A percentile compares a stretch with the other conserved stretches of the same genome.
These are phyloP conservation scores for Plebejus argus DNA, from an alignment of 2,888 invertebrate genomes.

Conservation along the genomic window DNA sequence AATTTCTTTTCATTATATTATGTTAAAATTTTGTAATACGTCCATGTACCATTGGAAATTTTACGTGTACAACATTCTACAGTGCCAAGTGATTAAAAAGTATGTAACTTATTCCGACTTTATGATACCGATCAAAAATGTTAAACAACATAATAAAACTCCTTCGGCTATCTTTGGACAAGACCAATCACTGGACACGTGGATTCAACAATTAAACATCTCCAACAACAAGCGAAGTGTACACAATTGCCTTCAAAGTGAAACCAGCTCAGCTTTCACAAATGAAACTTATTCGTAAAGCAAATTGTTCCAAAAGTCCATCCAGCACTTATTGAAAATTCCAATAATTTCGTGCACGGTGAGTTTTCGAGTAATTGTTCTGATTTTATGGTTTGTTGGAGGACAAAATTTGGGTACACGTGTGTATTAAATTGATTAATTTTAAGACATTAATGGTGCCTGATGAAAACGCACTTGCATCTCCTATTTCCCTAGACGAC, in stretches of 20 bases:
- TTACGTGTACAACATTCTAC: too few species aligned
- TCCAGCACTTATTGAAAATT: constrained; percentile 2
- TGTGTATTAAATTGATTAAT: too few species aligned
- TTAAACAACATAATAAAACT: too few species aligned
- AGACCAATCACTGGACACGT: neutral
- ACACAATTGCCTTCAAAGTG: neutral
- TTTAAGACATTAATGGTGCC: too few species aligned
- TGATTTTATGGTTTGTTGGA: neutral
- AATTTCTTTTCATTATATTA: too few species aligned
- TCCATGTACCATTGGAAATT: too few species aligned
- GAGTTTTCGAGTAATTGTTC: neutral
- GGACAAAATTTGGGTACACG: neutral
- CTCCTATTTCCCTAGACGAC: too few species aligned
- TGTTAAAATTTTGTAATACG: too few species aligned
- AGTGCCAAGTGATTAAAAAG: too few species aligned
- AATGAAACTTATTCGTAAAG: neutral
- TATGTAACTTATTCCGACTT: too few species aligned
- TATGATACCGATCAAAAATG: too few species aligned
- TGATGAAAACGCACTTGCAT: too few species aligned
- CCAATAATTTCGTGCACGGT: neutral
- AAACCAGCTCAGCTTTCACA: neutral
- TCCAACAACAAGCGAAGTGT: neutral
- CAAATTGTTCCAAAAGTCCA: constrained; percentile 20
- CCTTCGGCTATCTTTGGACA: neutral
- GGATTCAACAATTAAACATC: neutral